Base-by-base conservation (phyloP, 1,140 invertebrate genomes). In the Rhyacophila brunnea region DNA sequence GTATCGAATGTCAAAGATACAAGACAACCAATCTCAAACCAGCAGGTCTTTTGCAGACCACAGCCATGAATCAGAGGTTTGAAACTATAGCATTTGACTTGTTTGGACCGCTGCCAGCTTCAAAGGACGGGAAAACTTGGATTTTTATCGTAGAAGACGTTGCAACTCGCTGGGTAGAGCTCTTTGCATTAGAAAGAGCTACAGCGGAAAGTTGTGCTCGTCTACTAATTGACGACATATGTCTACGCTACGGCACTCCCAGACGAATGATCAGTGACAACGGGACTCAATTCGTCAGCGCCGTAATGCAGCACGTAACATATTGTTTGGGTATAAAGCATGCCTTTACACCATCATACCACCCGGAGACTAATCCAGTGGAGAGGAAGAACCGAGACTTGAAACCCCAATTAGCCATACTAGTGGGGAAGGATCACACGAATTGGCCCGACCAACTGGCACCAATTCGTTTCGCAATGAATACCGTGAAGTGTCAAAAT, bases 401-500 rank as follows among this genome's bases (percentile, higher is more conserved):
- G 6, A 75, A 75, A 57, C 68, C 67, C 0, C 71, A 73, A 58
- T 56, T 77, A 17, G 48, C 65, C 0, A 67, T 73, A 3, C 11
- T 71, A 38, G 54, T 71, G 0, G 47, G 48, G 1, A 48, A 67
- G 18, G 46, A 71, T 11, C 74, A 78, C 28, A 59, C 23, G 9
- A 44, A 35, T 1, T 75, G 70, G 70, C 53, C 71, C 38, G 61
- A 68, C 10, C 58, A 68, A 19, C 51, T 79, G 14, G 62, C 68
- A 0, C 64, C 67, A 15, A 64, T 77, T 1, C 54, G 68, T 0
- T 78, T 74, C 51, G 73, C 77, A 0, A 67, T 73, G 48, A 77
- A 79, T 49, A 71, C 74, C 2, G 71, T 71, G 0, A 54, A 49
- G 3, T 66, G 70, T 38, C 60, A 64, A 10, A 45, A 65, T 0